Evolutionary conservation across 2,113 vertebrate genomes (phyloP).

Genomic region (Sinocyclocheilus anshuiensis): DNA sequence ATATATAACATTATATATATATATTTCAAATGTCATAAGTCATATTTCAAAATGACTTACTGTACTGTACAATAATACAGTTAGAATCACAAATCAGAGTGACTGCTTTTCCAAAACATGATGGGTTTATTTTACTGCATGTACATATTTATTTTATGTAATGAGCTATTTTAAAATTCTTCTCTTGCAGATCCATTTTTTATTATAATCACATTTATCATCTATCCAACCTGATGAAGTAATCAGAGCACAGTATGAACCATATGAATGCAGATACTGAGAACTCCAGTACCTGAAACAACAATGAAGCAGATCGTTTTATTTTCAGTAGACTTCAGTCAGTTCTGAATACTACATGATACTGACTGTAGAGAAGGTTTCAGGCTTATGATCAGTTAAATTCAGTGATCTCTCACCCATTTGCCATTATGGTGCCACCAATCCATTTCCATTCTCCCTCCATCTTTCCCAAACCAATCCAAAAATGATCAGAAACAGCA

Average conservation of each 20-base stretch:
- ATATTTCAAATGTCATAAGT: too few relatives aligned
- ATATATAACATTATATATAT: not conserved
- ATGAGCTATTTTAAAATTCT: not conserved
- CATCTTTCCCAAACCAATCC: not conserved
- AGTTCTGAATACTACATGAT: not conserved
- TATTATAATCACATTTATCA: fast-evolving
- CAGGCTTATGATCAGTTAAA: not conserved
- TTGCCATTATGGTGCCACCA: not conserved
- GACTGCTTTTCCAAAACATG: not conserved
- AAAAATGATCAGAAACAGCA: not conserved
- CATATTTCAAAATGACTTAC: too few relatives aligned
- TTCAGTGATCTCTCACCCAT: not conserved
- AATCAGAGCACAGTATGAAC: not conserved
- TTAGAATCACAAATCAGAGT: too few relatives aligned
- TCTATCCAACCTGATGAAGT: not conserved
- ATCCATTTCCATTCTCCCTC: not conserved
- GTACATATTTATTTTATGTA: not conserved
- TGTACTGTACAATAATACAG: too few relatives aligned
- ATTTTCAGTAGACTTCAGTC: not conserved
- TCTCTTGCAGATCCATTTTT: not conserved
- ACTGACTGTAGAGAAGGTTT: not conserved
- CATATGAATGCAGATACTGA: fast-evolving
- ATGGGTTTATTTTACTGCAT: too few relatives aligned
- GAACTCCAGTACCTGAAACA: not conserved
- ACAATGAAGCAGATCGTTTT: not conserved